Conservation (phyloP, 2,888 invertebrate species). For the Microctonus aethiopoides region DNA sequence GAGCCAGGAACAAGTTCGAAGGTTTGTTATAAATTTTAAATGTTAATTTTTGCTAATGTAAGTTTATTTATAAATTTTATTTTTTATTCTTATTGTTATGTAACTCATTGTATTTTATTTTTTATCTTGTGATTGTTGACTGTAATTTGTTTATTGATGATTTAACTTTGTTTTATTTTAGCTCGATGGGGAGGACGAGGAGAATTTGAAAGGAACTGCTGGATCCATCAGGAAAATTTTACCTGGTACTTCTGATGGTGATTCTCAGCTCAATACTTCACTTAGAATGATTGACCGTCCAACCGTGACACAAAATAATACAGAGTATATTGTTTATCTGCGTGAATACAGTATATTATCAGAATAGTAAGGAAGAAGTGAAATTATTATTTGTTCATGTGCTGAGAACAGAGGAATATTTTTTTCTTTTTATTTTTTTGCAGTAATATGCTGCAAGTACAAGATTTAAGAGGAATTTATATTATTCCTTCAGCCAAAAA, state of each 20-base stretch:
- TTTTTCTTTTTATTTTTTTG: constrained; percentile 59
- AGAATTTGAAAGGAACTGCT: constrained; percentile 69
- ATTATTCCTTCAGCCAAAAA: constrained; percentile 91
- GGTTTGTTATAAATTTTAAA: neutral
- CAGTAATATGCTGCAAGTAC: constrained; percentile 86
- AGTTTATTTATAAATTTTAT: neutral
- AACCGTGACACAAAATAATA: constrained; percentile 70
- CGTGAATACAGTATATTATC: constrained; percentile 92
- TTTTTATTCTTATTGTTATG: neutral
- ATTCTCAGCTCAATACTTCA: constrained; percentile 72
- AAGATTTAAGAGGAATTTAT: constrained; percentile 89
- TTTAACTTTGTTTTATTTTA: constrained; percentile 38
- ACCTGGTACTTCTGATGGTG: constrained; percentile 68
- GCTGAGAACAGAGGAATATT: constrained; percentile 43
- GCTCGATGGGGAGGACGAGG: constrained; percentile 57
- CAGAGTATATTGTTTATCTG: constrained; percentile 80
- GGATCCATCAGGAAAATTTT: constrained; percentile 72
- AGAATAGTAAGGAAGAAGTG: constrained; percentile 83
- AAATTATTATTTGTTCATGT: constrained; percentile 10
- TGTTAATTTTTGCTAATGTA: neutral
- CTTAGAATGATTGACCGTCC: constrained; percentile 70
- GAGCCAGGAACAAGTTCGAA: constrained; percentile 25
- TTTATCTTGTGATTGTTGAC: neutral
- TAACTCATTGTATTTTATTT: neutral
- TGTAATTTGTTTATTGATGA: neutral